A percentile compares a stretch with the other conserved stretches of the same genome.
Evolutionary conservation across 37 sponge, comb jelly and placozoan genomes (phyloP).

Genomic region (Agelas oroides): DNA sequence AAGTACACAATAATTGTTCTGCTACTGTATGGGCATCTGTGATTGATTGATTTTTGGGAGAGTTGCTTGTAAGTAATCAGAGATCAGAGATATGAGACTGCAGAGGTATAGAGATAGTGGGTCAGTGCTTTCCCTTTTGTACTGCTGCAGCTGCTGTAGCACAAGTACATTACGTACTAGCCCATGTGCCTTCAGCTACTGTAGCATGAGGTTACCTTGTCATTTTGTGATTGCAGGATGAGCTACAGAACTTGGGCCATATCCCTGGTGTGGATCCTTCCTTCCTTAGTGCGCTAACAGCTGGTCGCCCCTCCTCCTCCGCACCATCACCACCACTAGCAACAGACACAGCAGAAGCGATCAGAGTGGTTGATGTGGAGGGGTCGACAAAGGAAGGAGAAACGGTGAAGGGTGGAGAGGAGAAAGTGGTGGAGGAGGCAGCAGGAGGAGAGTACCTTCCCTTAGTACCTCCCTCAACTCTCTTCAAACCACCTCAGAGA

Average conservation of each 20-base stretch:
- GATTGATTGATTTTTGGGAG: background rate
- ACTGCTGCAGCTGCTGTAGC: no score
- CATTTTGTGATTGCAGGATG: slow-evolving; percentile 20
- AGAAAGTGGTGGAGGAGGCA: background rate
- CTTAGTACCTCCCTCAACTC: background rate
- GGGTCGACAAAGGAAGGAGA: background rate
- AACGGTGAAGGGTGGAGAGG: background rate
- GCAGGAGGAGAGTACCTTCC: background rate
- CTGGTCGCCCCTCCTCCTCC: no score
- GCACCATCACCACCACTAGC: no score
- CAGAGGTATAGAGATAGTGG: no score
- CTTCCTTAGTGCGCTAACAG: slow-evolving; percentile 12
- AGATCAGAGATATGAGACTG: no score
- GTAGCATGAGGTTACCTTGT: no score
- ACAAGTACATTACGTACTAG: no score
- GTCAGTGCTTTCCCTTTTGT: no score
- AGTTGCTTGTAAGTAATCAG: background rate
- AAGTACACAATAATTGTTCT: background rate
- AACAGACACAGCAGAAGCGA: no score
- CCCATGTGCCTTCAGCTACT: no score
- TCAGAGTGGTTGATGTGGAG: background rate
- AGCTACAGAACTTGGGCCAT: slow-evolving; percentile 24
- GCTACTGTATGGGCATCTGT: background rate
- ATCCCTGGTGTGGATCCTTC: slow-evolving; percentile 37
- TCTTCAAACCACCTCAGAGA: background rate